Percentiles rank a stretch among this genome's conserved stretches.
Evolutionary conservation across 2,888 invertebrate genomes (phyloP).

Genomic region (Polydrusus tereticollis): DNA sequence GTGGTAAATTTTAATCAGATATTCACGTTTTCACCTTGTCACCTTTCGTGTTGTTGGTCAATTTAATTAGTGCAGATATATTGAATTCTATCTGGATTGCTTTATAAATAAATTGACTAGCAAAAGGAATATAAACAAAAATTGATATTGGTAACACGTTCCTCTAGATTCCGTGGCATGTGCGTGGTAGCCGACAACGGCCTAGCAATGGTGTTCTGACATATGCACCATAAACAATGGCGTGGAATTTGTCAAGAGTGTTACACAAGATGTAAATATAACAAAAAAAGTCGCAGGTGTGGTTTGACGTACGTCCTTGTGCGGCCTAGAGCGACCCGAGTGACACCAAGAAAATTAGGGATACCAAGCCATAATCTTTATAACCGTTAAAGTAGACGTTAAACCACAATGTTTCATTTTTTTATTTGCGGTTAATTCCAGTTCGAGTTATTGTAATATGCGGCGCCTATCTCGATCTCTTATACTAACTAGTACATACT

Average conservation of each 20-base stretch:
- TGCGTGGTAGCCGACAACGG: slow-evolving; percentile 32
- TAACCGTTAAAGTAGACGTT: too few species aligned
- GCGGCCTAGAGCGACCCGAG: slow-evolving; percentile 41
- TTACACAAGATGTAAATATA: slow-evolving; percentile 37
- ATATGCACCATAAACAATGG: slow-evolving; percentile 36
- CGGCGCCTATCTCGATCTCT: too few species aligned
- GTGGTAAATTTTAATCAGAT: too few species aligned
- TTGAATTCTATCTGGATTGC: too few species aligned
- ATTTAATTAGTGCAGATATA: too few species aligned
- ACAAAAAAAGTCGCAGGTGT: slow-evolving; percentile 44
- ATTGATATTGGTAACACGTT: not conserved
- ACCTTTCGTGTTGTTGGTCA: too few species aligned
- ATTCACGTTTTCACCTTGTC: too few species aligned
- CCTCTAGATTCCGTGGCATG: not conserved
- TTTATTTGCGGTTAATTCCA: too few species aligned
- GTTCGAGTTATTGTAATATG: too few species aligned
- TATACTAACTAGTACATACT: too few species aligned
- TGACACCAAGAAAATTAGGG: slow-evolving; percentile 3
- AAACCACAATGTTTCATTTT: too few species aligned
- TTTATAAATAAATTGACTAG: too few species aligned
- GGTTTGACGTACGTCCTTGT: slow-evolving; percentile 47
- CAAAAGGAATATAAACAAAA: not conserved
- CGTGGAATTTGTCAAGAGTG: slow-evolving; percentile 37
- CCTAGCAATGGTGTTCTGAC: not conserved
- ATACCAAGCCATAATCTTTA: not conserved